These are phyloP conservation scores for Heterodera filipjevi DNA, from an alignment of 2,888 invertebrate genomes.

Conservation along the genomic window DNA sequence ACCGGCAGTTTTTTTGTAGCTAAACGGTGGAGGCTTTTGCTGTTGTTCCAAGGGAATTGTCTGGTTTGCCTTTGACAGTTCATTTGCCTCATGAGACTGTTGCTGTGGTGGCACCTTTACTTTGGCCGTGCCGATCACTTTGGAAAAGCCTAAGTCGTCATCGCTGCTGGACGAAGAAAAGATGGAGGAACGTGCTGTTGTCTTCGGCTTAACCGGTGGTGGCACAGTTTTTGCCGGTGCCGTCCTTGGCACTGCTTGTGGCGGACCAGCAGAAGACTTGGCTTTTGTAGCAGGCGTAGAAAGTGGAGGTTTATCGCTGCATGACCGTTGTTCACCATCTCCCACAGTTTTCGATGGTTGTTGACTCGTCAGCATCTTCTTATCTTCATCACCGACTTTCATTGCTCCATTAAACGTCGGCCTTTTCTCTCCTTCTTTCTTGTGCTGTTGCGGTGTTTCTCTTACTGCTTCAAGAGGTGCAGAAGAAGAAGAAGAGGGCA, in stretches of 20 bases:
- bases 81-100: background rate
- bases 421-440: background rate
- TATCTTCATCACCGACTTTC: too few species aligned
- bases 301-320: background rate
- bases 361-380: too few species aligned
- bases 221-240: conserved; percentile 8
- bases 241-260: background rate
- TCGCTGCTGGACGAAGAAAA: conserved; percentile 33
- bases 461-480: background rate
- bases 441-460: background rate
- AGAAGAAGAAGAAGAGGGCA: background rate
- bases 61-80: background rate
- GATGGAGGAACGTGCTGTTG: conserved; percentile 19
- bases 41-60: background rate
- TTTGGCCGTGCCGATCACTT: background rate
- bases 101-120: background rate
- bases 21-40: background rate
- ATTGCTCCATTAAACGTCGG: too few species aligned
- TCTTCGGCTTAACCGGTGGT: conserved; percentile 21
- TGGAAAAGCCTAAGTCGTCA: conserved; percentile 29
- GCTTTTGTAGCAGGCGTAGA: too few species aligned
- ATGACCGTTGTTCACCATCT: background rate
- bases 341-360: too few species aligned
- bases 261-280: background rate
- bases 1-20: background rate